Base-by-base conservation (phyloP, 2,113 vertebrate genomes). In the Canis aureus region DNA sequence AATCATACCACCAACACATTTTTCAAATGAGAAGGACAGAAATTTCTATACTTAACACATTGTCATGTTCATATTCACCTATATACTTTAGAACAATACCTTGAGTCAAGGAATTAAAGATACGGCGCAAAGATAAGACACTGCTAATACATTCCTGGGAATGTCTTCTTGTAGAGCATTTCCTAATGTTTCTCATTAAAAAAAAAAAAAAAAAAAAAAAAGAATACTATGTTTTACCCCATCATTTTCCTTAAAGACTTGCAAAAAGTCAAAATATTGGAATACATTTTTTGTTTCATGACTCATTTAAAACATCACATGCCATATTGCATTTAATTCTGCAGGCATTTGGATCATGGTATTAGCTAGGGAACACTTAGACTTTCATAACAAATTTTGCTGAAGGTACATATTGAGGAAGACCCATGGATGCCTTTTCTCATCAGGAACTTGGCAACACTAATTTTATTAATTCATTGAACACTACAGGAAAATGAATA, bases 21-120 rank as follows among this genome's bases (percentile, higher is more conserved):
- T 95, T 92, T 90, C 69, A 82, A 57, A 38, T 59, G 53, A 81
- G 69, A 76, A 93, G 59, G 84, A 94, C 43, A 97, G 27, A 35
- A 90, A 55, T 83, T 53, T 92, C 19, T 64, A 15, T n/a, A 90
- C 35, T 32, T 91, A 91, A 69, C 12, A 89, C 22, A 59, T 38
- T 38, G 32, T 79, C 32, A 71, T 53, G 93, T 60, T 82, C 38
- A 11, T 51, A 90, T 57, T 71, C 73, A 95, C 35, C 74, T 95
- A 25, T 27, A 66, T 5, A 73, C 32, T 22, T 22, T 57, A 51
- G 7, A 78, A 67, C 8, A 16, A 67, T 35, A 81, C 0, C 22
- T 55, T 49, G n/a, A 90, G n/a, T 89, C 53, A 17, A 80, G 93
- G 9, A 53, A 25, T 19, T 92, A 93, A 80, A 15, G 23, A 23